Percentiles rank a stretch among this genome's conserved stretches.
These are phyloP conservation scores for Menidia menidia DNA, from an alignment of 2,797 vertebrate species.

Conservation along the genomic window DNA sequence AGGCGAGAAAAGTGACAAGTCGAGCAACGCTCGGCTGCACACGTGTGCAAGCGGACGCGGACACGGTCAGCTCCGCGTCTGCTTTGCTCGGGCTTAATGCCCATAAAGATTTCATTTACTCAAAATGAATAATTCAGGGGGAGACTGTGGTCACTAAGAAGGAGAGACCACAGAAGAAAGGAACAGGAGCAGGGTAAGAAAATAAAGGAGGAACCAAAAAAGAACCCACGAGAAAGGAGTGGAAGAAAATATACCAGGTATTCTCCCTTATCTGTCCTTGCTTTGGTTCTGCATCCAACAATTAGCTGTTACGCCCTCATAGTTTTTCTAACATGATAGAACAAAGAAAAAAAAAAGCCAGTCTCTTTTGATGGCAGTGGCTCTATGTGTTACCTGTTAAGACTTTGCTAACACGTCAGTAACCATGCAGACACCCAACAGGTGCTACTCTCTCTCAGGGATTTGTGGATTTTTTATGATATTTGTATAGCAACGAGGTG, in stretches of 20 bases:
- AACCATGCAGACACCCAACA: constrained; percentile 7
- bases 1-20: constrained; percentile 47
- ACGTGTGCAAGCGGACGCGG: constrained; percentile 22
- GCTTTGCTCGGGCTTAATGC: constrained; percentile 67
- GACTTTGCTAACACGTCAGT: background rate
- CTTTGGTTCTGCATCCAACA: constrained; percentile 32
- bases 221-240: background rate
- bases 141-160: constrained; percentile 53
- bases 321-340: constrained; percentile 47
- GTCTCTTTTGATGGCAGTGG: constrained; percentile 13
- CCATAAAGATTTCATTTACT: constrained; percentile 81
- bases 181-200: background rate
- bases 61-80: constrained; percentile 50
- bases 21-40: constrained; percentile 36
- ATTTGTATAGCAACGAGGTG: background rate
- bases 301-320: constrained; percentile 53
- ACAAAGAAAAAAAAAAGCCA: constrained; percentile 14
- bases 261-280: constrained; percentile 40
- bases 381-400: constrained; percentile 2
- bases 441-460: constrained; percentile 13
- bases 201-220: background rate
- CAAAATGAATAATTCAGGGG: constrained; percentile 82
- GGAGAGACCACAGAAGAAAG: background rate
- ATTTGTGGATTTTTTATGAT: background rate
- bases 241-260: constrained; percentile 6